Evolutionary conservation across 2,888 invertebrate genomes (phyloP).

Genomic region (Metellina segmentata): DNA sequence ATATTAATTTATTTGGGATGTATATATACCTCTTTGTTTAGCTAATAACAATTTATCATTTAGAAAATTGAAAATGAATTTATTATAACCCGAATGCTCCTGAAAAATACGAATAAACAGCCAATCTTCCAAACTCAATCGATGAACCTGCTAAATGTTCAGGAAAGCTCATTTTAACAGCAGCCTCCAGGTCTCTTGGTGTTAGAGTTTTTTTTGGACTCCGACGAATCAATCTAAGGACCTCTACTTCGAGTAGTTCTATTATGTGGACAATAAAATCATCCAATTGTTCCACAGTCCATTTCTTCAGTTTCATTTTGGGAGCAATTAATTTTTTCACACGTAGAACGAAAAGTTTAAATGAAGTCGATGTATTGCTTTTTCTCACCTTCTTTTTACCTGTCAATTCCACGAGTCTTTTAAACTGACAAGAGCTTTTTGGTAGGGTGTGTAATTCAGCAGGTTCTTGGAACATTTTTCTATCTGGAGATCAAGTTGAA

Average conservation of each 20-base stretch:
- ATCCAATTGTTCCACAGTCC: slow-evolving; percentile 1
- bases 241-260: neutral
- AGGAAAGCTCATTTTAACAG: neutral
- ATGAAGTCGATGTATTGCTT: neutral
- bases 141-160: neutral
- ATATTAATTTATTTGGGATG: no score
- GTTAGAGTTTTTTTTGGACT: neutral
- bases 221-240: neutral
- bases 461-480: no score
- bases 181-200: neutral
- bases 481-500: no score
- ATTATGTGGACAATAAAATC: slow-evolving; percentile 3
- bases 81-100: no score
- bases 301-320: slow-evolving; percentile 1
- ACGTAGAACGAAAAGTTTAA: neutral
- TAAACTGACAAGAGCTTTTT: neutral
- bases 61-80: no score
- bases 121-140: neutral
- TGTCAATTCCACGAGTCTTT: neutral
- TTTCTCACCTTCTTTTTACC: neutral
- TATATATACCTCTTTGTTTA: no score
- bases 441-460: neutral
- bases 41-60: no score
- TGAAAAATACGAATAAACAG: neutral
- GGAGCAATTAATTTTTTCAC: neutral